Evolutionary conservation across 1,140 invertebrate species (phyloP).

Genomic region (Zeugodacus cucurbitae): DNA sequence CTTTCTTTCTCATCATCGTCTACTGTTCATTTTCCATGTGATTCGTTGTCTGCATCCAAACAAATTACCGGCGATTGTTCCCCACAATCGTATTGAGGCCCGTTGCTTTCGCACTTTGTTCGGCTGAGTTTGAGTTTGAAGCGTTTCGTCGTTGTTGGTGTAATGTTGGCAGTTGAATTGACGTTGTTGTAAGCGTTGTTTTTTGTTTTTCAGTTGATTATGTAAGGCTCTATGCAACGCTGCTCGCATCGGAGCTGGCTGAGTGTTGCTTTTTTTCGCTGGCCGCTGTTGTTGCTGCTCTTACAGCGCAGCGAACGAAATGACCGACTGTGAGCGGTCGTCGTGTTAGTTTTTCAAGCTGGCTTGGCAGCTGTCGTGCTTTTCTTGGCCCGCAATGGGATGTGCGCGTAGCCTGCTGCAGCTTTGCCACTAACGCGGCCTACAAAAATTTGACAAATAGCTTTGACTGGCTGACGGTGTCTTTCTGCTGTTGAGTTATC

Average conservation of each 20-base stretch:
- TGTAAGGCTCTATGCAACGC: conserved; percentile 34
- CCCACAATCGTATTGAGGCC: neutral
- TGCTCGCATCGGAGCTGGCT: neutral
- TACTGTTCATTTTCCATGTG: neutral
- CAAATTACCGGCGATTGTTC: neutral
- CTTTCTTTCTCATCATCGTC: conserved; percentile 15
- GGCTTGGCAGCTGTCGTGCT: conserved; percentile 17
- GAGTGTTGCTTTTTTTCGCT: neutral
- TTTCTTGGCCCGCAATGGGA: conserved; percentile 22
- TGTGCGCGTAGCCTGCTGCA: neutral
- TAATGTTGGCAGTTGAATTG: neutral
- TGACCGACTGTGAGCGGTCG: conserved; percentile 27
- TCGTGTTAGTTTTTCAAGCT: conserved; percentile 17
- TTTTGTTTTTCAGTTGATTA: conserved; percentile 17
- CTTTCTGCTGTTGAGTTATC: conserved; percentile 9
- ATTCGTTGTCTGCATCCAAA: neutral
- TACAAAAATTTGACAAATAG: conserved; percentile 39
- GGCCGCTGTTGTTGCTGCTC: neutral
- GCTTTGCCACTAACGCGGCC: neutral
- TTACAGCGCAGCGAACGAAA: neutral
- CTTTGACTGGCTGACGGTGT: neutral
- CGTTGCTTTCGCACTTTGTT: neutral
- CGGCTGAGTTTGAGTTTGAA: neutral
- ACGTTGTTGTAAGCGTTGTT: neutral
- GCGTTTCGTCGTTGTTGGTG: neutral